Base-by-base conservation (phyloP, 2,888 invertebrate species). In the Ormia ochracea region DNA sequence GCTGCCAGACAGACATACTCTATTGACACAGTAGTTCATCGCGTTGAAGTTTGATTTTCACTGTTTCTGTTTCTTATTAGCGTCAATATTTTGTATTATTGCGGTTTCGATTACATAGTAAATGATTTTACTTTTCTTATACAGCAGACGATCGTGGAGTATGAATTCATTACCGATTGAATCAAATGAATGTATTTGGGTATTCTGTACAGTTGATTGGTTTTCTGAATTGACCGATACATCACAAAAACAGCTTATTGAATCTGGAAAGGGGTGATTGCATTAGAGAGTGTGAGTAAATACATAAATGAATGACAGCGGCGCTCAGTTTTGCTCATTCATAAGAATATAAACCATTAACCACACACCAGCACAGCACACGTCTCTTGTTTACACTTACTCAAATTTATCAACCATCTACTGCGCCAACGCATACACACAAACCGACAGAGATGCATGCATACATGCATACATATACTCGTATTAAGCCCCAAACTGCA, bases 31-130 rank as follows among this genome's bases (percentile, higher is more conserved):
- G 75, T 63, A 63, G 63, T 76, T 68, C 43, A 75, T 76, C 58
- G 76, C 56, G 21, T 72, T 76, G 41, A 50, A 66, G 80, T 80
- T 76, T 80, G 43, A 68, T 61, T 75, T 76, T 76, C 41, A 80
- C 70, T 76, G 66, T 61, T 68, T 58, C 70, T 76, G 66, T 61
- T 68, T 58, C 50, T 58, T 41, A 31, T 33, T 28, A 63, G 43
- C 28, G 63, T 65, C 48, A 65, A 26, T 66, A 31, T 45, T 56
- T 59, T 41, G 26, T 50, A 54, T 61, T 36, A 70, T 59, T 79
- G 76, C 61, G 80, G 61, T 73, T 80, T 72, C 56, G 26, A 68
- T 80, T 76, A 65, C 72, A 72, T 45, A 2, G 19, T 58, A 50
- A 43, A 56, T 48, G 72, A 59, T 19, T 58, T 63, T 58, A 58